Percentiles rank a stretch among this genome's conserved stretches.
phyloP scores from a whole-genome alignment of 2,113 vertebrate genomes.

The Mirounga angustirostris region DNA sequence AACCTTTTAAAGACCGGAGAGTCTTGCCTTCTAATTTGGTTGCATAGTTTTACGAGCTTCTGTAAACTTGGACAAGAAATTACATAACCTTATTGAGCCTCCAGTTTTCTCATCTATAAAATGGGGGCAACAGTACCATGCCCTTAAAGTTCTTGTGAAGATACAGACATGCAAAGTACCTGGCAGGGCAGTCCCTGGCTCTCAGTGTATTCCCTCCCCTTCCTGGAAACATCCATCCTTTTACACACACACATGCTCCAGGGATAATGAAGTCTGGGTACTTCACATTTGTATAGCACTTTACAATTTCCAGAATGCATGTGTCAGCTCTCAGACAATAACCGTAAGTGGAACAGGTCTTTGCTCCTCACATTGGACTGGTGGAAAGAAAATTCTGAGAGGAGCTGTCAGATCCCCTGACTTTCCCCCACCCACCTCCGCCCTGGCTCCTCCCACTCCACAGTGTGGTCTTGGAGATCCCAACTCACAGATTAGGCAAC shows the following conservation, averaged over 20 bases:
- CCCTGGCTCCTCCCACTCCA: background rate
- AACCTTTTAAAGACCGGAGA: background rate
- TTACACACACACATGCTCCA: background rate
- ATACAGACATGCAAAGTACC: background rate
- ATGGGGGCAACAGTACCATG: background rate
- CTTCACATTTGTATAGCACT: background rate
- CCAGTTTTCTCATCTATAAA: conserved; percentile 34
- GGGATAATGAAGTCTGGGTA: background rate
- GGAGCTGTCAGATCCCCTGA: background rate
- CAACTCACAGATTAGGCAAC: background rate
- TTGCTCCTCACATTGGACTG: background rate
- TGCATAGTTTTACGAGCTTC: background rate
- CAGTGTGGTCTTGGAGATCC: background rate
- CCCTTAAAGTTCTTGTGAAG: background rate
- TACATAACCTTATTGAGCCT: background rate
- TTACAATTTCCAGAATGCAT: background rate
- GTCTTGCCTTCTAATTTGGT: background rate
- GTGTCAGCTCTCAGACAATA: background rate
- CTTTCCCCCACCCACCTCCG: background rate
- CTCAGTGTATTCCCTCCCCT: background rate
- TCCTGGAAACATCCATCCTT: background rate
- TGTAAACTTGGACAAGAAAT: background rate
- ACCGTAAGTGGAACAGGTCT: background rate
- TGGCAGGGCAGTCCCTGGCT: background rate
- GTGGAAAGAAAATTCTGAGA: background rate